A percentile compares a stretch with the other conserved stretches of the same genome.
phyloP scores from a whole-genome alignment of 2,113 vertebrate species.

The Varanus salvator region DNA sequence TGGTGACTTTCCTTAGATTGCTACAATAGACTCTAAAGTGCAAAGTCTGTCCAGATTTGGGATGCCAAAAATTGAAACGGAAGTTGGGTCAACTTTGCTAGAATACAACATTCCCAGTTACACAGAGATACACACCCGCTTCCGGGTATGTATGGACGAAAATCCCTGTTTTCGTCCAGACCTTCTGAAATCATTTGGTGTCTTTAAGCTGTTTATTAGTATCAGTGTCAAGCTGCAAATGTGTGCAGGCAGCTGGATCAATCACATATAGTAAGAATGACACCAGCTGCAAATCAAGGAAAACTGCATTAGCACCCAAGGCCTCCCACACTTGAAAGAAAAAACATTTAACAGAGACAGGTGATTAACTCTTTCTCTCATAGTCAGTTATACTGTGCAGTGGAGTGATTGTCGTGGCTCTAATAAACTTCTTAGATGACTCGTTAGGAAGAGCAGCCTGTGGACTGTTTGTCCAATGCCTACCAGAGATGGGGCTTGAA shows the following conservation, averaged over 20 bases:
- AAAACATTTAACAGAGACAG: slow-evolving; percentile 66
- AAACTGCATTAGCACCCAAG: slow-evolving; percentile 69
- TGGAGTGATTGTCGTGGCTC: slow-evolving; percentile 62
- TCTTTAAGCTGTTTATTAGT: slow-evolving; percentile 71
- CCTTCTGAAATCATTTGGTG: slow-evolving; percentile 55
- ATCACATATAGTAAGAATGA: slow-evolving; percentile 66
- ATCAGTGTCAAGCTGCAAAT: slow-evolving; percentile 68
- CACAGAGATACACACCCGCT: background rate
- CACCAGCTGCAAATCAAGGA: slow-evolving; percentile 65
- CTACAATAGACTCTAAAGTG: slow-evolving; percentile 7
- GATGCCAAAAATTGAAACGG: background rate
- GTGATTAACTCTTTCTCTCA: slow-evolving; percentile 71
- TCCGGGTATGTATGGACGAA: background rate
- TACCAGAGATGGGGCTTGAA: background rate
- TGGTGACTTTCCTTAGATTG: slow-evolving; percentile 24
- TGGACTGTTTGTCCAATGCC: background rate
- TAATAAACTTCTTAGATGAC: slow-evolving; percentile 58
- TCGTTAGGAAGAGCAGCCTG: slow-evolving; percentile 58
- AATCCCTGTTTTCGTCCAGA: slow-evolving; percentile 32
- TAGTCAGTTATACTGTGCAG: slow-evolving; percentile 57
- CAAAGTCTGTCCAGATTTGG: background rate
- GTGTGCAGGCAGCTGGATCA: slow-evolving; percentile 67
- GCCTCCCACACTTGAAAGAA: slow-evolving; percentile 64
- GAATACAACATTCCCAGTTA: background rate
- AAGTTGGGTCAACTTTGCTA: background rate